phyloP scores from a whole-genome alignment of 2,797 vertebrate species.

The Vultur gryphus region DNA sequence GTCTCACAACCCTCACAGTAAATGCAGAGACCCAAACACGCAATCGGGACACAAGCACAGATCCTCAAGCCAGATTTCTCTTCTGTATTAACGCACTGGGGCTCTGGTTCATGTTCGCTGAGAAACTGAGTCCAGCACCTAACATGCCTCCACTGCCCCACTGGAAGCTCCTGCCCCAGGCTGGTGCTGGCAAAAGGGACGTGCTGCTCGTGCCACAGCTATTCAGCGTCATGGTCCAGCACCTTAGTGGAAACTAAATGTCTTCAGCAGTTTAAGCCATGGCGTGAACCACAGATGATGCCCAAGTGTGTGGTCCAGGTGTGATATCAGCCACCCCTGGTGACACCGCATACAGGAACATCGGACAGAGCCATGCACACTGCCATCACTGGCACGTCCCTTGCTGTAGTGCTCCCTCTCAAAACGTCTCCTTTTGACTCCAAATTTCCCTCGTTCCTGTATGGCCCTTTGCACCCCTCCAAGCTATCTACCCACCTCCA shows the following conservation, averaged over 20 bases:
- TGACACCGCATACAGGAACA: neutral
- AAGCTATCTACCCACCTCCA: neutral
- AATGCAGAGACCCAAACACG: neutral
- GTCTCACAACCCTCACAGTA: neutral
- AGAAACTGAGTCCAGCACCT: neutral
- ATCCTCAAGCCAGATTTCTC: neutral
- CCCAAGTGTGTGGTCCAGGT: neutral
- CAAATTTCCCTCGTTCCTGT: neutral
- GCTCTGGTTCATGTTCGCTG: neutral
- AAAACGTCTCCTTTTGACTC: neutral
- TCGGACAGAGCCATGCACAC: neutral
- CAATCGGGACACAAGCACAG: neutral
- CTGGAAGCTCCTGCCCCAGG: neutral
- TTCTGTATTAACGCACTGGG: neutral
- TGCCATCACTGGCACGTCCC: neutral
- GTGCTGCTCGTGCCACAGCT: neutral
- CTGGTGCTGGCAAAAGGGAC: neutral
- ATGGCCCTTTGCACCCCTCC: neutral
- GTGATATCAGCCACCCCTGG: no score
- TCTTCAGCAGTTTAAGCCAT: neutral
- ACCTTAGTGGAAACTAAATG: neutral
- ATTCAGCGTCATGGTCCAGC: neutral
- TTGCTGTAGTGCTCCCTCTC: neutral
- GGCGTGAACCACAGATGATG: neutral
- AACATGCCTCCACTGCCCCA: accelerated